phyloP scores from a whole-genome alignment of 1,140 invertebrate genomes.

The Eurosta solidaginis region DNA sequence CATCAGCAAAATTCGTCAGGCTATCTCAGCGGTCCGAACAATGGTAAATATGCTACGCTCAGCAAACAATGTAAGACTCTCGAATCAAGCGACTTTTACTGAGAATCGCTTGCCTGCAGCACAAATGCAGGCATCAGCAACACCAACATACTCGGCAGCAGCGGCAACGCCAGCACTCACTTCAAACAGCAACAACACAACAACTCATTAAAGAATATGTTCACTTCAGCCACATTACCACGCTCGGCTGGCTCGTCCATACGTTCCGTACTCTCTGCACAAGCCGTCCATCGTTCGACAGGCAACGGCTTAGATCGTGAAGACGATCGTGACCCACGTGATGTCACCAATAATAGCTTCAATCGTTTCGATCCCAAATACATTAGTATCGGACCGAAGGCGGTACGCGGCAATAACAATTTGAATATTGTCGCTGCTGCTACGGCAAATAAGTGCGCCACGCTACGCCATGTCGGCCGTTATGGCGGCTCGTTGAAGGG shows the following conservation, averaged over 20 bases:
- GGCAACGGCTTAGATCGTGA: conserved; percentile 45
- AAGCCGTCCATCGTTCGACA: conserved; percentile 52
- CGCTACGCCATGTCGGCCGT: conserved; percentile 56
- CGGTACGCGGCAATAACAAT: conserved; percentile 60
- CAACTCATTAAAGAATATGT: conserved; percentile 55
- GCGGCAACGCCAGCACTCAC: conserved; percentile 42
- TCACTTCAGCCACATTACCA: conserved; percentile 53
- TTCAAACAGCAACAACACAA: conserved; percentile 36
- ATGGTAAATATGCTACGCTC: conserved; percentile 86
- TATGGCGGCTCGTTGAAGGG: conserved; percentile 62
- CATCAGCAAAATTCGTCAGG: conserved; percentile 53
- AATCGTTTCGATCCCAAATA: conserved; percentile 69
- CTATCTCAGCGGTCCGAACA: conserved; percentile 64
- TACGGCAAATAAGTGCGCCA: conserved; percentile 55
- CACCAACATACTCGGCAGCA: conserved; percentile 52
- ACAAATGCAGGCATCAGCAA: conserved; percentile 61
- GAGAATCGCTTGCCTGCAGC: conserved; percentile 72
- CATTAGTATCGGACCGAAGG: conserved; percentile 67
- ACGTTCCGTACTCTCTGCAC: conserved; percentile 50
- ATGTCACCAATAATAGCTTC: conserved; percentile 61
- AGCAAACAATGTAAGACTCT: conserved; percentile 93
- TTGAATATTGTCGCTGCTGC: conserved; percentile 48
- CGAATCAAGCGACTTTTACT: conserved; percentile 93
- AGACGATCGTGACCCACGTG: conserved; percentile 57
- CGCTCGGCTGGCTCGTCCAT: conserved; percentile 56